phyloP scores from a whole-genome alignment of 2,797 vertebrate genomes.

The Fringilla coelebs region DNA sequence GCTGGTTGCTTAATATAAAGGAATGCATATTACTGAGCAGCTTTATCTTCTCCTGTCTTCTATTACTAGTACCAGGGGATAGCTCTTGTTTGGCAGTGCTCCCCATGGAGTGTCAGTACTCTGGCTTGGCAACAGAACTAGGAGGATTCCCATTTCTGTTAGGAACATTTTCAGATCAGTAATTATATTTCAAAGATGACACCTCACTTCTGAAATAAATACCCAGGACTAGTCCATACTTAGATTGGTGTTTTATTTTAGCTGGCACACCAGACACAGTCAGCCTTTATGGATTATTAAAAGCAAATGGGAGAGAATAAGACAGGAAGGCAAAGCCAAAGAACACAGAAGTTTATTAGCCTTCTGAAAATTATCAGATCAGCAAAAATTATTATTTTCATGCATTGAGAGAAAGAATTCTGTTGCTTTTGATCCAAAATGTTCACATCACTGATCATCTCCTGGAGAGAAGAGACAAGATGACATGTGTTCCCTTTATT shows the following conservation, averaged over 20 bases:
- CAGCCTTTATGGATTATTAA: neutral
- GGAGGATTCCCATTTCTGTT: neutral
- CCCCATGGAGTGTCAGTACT: neutral
- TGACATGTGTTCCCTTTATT: accelerated
- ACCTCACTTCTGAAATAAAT: neutral
- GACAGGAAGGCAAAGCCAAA: neutral
- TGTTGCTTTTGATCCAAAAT: neutral
- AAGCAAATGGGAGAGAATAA: neutral
- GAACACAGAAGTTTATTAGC: neutral
- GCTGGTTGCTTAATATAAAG: neutral
- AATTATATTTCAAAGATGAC: neutral
- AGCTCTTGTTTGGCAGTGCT: neutral
- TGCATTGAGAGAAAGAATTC: neutral
- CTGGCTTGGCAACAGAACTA: neutral
- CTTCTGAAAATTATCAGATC: neutral
- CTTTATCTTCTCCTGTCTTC: neutral
- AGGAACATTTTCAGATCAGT: neutral
- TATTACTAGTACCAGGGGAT: neutral
- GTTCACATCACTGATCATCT: neutral
- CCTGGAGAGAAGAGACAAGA: neutral
- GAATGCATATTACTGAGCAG: neutral
- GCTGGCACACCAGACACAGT: neutral
- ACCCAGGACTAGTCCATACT: neutral
- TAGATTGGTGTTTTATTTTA: neutral
- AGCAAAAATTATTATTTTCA: neutral